Evolutionary conservation across 1,140 invertebrate species (phyloP), one percentile per base, ranked within the genome.

Genomic region (Dendroctonus ponderosae): DNA sequence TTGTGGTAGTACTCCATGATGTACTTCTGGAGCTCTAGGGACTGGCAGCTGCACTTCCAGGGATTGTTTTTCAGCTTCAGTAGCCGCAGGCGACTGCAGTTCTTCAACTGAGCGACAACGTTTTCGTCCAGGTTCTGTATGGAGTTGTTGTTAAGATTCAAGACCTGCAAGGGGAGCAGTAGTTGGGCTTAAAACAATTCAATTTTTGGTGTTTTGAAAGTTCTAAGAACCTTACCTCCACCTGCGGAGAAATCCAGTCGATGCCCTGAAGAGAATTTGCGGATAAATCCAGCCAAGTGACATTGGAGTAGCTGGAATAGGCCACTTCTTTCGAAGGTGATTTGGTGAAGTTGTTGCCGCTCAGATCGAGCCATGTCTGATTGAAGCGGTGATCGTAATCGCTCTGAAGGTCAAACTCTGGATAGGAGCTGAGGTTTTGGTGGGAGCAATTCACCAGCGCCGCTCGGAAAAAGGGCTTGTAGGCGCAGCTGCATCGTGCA

Each of bases 61-160:
- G 73, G 73, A 74, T 77, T 77, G 40, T 70, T 52, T 54, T 73
- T 49, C n/a, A 76, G 63, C 6, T 58, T 56, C 7, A 77, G 40
- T 14, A 59, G 54, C 52, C 51, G 57, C 5, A 75, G 43, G 5
- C 52, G 46, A 12, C 44, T 58, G 12, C 53, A 43, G 15, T 67
- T 69, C 40, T 65, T 69, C 63, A 77, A 48, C 11, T 56, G 38
- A 8, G 62, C 39, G 26, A 76, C 59, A 26, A 73, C 14, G 3
- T 50, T 38, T 11, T 62, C 12, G 61, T 73, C 58, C 3, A 76
- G 49, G 46, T 62, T 59, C 12, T 46, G 61, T 9, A 75, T 12
- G n/a, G 66, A 51, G 49, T 77, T 77, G 15, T 69, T 63, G 52
- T 72, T 26, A 37, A 77, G 54, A 58, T 72, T 58, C n/a, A 76